Base-by-base conservation (phyloP, 2,888 invertebrate genomes). In the Dicycla oo region DNA sequence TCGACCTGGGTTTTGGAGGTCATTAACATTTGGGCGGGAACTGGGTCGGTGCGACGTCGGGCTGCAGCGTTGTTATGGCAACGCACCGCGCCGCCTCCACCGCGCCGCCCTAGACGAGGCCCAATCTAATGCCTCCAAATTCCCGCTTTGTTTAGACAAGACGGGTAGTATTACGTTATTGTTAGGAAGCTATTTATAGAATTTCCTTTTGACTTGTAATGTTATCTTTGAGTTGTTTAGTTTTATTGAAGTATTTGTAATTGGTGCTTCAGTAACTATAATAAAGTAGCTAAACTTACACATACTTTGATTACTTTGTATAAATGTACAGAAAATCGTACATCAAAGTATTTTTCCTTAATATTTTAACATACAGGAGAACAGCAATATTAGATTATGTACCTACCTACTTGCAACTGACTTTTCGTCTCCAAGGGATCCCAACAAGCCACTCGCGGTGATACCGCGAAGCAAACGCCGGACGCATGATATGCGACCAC, bases 1-100 rank as follows among this genome's bases (percentile, higher is more conserved):
- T 96, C 95, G 95, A 95, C 95, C 95, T 92, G 93, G 94, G 93
- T 94, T 95, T 96, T 96, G 94, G 95, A 95, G 95, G 95, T 96
- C 95, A 96, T 96, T 96, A 96, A 96, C 95, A 96, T 96, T 96
- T 95, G 93, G 93, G 92, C 91, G 91, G 88, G 85, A 93, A 94
- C 90, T 95, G 86, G 95, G 95, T 94, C 95, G 93, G 90, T 93
- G 93, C 93, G 93, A 89, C 88, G 90, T 84, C 85, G 86, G 90
- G 83, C 87, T 94, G 94, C 95, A 95, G 88, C 91, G 94, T 94
- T 90, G 91, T 86, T 88, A 92, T 93, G 88, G 87, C 86, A 80
- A 94, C 95, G 89, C 89, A 88, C 88, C 89, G 87, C 76, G 76
- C 81, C 80, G 71, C 82, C 65, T 65, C 73, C 82, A 6, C 34